Evolutionary conservation across 2,888 invertebrate species (phyloP).

Genomic region (Steinernema carpocapsae): DNA sequence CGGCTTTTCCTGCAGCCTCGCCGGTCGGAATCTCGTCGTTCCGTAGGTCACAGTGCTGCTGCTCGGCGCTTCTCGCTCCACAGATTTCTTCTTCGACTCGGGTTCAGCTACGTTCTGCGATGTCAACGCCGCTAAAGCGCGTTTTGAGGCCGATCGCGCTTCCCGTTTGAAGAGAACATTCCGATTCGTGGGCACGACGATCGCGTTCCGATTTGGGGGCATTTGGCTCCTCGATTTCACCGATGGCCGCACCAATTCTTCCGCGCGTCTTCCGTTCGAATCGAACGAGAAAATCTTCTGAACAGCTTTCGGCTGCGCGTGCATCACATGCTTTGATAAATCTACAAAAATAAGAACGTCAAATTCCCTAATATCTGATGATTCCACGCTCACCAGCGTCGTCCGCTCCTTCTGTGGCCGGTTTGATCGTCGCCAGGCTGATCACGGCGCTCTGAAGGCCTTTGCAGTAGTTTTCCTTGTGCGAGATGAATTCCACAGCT

Average conservation of each 20-base stretch:
- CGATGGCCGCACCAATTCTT: background rate
- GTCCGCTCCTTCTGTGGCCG: background rate
- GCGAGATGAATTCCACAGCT: slow-evolving; percentile 49
- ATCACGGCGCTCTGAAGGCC: slow-evolving; percentile 8
- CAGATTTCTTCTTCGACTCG: slow-evolving; percentile 15
- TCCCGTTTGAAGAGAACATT: slow-evolving; percentile 25
- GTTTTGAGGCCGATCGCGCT: background rate
- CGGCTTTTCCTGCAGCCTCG: slow-evolving; percentile 24
- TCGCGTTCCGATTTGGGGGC: background rate
- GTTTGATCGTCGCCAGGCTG: background rate
- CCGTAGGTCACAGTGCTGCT: background rate
- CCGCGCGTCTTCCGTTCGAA: background rate
- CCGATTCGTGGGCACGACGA: background rate
- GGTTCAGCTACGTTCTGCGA: background rate
- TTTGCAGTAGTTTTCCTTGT: slow-evolving; percentile 50
- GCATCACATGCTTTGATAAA: slow-evolving; percentile 5
- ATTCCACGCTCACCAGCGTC: background rate
- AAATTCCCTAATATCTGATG: background rate
- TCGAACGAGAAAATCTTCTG: slow-evolving; percentile 16
- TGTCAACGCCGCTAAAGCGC: background rate
- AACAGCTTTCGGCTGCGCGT: background rate
- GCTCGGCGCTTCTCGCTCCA: background rate
- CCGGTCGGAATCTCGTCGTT: slow-evolving; percentile 3
- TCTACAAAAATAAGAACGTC: background rate
- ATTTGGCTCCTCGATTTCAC: slow-evolving; percentile 5